These are phyloP conservation scores for Papilio polyxenes DNA, from an alignment of 1,140 invertebrate genomes.

Conservation along the genomic window DNA sequence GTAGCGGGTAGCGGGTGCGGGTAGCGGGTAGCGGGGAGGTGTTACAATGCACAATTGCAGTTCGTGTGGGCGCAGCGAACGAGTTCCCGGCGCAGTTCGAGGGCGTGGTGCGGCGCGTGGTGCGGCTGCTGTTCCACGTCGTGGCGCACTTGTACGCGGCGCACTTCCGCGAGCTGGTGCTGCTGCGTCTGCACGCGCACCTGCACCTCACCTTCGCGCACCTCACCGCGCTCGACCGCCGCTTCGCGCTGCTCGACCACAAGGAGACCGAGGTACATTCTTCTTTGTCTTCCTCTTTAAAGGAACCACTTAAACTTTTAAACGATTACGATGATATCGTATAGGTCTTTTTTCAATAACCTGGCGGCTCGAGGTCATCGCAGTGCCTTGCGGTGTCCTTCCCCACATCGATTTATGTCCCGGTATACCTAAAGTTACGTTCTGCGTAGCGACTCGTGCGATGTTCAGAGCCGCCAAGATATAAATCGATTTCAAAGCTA, in stretches of 20 bases:
- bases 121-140: constrained; percentile 97
- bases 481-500: no score
- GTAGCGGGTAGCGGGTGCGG: no score
- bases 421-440: no score
- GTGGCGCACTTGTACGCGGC: constrained; percentile 98
- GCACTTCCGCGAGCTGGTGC: constrained; percentile 97
- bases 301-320: no score
- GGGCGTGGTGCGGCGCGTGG: constrained; percentile 96
- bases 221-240: constrained; percentile 91
- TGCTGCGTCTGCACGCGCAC: constrained; percentile 95
- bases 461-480: no score
- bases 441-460: no score
- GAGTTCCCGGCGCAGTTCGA: constrained; percentile 97
- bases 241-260: constrained; percentile 95
- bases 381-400: no score
- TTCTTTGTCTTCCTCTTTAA: not conserved
- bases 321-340: no score
- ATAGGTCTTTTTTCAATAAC: no score
- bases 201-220: constrained; percentile 98
- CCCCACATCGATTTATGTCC: no score
- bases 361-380: no score
- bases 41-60: not conserved
- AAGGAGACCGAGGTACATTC: constrained; percentile 94
- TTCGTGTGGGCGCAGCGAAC: constrained; percentile 86
- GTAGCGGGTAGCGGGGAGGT: not conserved